Evolutionary conservation across 2,888 invertebrate species (phyloP).

Genomic region (Agriopis leucophaearia): DNA sequence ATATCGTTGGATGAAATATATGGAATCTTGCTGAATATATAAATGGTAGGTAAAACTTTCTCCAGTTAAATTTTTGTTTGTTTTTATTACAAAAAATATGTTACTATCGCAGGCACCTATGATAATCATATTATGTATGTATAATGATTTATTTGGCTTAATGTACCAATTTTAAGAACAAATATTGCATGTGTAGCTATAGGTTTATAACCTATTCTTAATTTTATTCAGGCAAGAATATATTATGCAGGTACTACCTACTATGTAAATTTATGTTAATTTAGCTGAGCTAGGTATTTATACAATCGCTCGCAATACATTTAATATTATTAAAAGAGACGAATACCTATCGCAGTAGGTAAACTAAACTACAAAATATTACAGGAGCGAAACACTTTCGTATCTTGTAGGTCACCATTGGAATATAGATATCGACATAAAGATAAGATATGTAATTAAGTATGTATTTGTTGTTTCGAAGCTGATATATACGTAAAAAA

Average conservation of each 20-base stretch:
- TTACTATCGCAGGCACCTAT: not conserved
- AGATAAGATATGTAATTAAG: constrained; percentile 66
- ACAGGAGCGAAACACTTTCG: constrained; percentile 28
- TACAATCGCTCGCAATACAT: too few relatives aligned
- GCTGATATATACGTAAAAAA: constrained; percentile 35
- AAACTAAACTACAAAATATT: not conserved
- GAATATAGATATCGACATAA: constrained; percentile 66
- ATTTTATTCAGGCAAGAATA: not conserved
- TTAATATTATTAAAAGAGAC: too few relatives aligned
- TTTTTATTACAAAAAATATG: constrained; percentile 14
- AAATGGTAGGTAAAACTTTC: constrained; percentile 76
- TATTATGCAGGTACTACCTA: not conserved
- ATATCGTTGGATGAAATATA: constrained; percentile 67
- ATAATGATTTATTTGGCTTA: not conserved
- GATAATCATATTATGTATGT: not conserved
- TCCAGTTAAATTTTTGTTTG: constrained; percentile 41
- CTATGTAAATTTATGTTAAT: not conserved
- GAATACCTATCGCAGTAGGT: not conserved
- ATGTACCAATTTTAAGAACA: not conserved
- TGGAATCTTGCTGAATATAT: constrained; percentile 68
- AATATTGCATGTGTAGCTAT: too few relatives aligned
- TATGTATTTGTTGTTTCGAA: constrained; percentile 45
- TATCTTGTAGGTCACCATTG: constrained; percentile 66
- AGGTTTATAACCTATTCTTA: not conserved
- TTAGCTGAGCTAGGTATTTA: too few relatives aligned